Base-by-base conservation (phyloP, 2,888 invertebrate genomes). In the Hipparchia sbordonii region DNA sequence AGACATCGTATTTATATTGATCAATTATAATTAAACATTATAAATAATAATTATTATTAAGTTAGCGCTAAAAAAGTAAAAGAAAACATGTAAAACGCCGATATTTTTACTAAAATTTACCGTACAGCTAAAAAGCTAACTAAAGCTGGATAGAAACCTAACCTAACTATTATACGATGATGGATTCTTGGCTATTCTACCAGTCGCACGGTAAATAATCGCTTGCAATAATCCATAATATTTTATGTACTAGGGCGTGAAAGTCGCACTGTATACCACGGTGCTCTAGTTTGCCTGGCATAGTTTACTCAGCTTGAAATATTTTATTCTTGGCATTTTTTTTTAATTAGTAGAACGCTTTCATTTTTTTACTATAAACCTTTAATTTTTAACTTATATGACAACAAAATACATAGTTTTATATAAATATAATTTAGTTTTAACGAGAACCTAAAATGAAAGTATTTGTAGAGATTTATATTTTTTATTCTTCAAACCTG, bases 181-280 rank as follows among this genome's bases (percentile, higher is more conserved):
- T 6, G n/a, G 45, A 12, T 61, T 61, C 61, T 10, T 61, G 46
- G 45, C 45, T 61, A 2, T 45, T 45, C 23, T 13, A 63, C 48
- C 23, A 23, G 5, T 6, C 48, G 5, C 13, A 51, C 48, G 52
- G 33, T 65, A 65, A 51, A 65, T 65, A 52, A 63, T 9, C 52
- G 65, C 52, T 65, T 12, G 52, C 3, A 62, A 23, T 51, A 63
- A 10, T 3, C 52, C 12, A 65, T 65, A 52, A 65, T 33, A 23
- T 52, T 65, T 62, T 52, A 65, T 23, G 33, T 33, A 51, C 65
- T n/a, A 33, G 65, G 65, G 65, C 65, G 52, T 52, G 51, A 65
- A 52, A 33, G 52, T 12, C 10, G 33, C 12, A 23, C 51, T 52
- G 23, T 23, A 65, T 12, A 33, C 52, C 12, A 13, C 6, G 48